Percentiles rank a stretch among this genome's conserved stretches.
These are phyloP conservation scores for Semotilus atromaculatus DNA, from an alignment of 2,797 vertebrate genomes.

Conservation along the genomic window DNA sequence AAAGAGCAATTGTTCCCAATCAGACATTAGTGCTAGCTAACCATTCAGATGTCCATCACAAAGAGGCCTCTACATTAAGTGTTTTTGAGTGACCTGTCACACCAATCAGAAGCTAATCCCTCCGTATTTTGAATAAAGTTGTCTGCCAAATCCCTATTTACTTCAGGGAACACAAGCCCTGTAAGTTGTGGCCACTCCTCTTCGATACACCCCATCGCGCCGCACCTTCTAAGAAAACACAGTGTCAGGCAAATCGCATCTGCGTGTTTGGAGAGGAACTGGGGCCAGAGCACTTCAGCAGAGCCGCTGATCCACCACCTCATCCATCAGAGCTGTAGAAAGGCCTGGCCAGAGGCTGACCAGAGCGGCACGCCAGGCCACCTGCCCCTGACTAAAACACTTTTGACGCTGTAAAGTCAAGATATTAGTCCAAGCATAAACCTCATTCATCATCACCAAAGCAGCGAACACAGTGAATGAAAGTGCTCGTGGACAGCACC, in stretches of 20 bases:
- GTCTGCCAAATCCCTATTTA: conserved; percentile 25
- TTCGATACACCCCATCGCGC: conserved; percentile 20
- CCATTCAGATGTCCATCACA: not conserved
- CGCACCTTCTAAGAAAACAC: conserved; percentile 42
- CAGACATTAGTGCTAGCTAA: conserved; percentile 52
- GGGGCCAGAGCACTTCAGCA: conserved; percentile 39
- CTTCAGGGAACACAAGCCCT: conserved; percentile 15
- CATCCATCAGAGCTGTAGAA: conserved; percentile 55
- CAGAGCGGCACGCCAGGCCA: conserved; percentile 39
- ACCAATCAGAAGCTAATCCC: not conserved
- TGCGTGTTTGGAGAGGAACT: conserved; percentile 39
- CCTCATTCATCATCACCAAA: conserved; percentile 64
- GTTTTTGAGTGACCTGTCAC: not conserved
- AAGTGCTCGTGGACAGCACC: conserved; percentile 60
- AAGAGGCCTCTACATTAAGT: not conserved
- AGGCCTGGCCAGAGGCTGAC: conserved; percentile 48
- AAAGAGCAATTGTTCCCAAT: not conserved
- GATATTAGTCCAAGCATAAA: conserved; percentile 61
- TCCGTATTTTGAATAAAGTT: not conserved
- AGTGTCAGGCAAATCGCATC: conserved; percentile 42
- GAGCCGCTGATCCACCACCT: conserved; percentile 43
- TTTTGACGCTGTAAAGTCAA: conserved; percentile 52
- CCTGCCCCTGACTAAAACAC: conserved; percentile 44
- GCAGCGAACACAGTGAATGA: conserved; percentile 50
- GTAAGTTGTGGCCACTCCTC: conserved; percentile 5